Conservation (phyloP, 2,888 invertebrate genomes). For the Sinhomidia bicolor region DNA sequence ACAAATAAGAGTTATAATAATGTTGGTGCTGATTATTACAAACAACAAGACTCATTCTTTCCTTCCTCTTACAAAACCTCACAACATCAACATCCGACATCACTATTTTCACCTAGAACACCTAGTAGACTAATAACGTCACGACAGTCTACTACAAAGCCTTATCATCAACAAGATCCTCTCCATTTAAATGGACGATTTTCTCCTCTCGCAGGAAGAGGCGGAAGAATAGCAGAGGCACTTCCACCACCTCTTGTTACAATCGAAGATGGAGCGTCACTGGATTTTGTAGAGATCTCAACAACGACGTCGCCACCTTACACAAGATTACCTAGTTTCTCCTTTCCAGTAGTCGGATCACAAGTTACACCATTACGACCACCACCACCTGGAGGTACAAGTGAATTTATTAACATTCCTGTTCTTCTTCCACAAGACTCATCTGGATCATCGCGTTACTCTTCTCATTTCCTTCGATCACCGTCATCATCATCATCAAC, state of each 20-base stretch:
- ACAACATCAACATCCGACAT: conserved; percentile 40
- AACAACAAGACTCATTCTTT: conserved; percentile 60
- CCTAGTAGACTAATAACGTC: not conserved
- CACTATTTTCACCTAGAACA: conserved; percentile 34
- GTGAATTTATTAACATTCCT: conserved; percentile 57
- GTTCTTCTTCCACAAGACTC: conserved; percentile 33
- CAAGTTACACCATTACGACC: not conserved
- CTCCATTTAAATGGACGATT: conserved; percentile 55
- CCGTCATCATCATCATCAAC: not conserved
- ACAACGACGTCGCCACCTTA: conserved; percentile 4
- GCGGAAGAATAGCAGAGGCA: conserved; percentile 7
- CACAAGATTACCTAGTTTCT: conserved; percentile 9
- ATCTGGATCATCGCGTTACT: not conserved
- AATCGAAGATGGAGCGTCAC: not conserved
- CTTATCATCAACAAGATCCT: conserved; percentile 56
- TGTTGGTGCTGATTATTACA: conserved; percentile 65
- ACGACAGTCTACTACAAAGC: conserved; percentile 58
- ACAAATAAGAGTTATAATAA: conserved; percentile 71
- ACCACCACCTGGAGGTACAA: conserved; percentile 33
- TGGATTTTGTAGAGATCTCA: conserved; percentile 57
- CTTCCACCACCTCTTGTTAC: not conserved
- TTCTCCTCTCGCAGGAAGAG: conserved; percentile 12
- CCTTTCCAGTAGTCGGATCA: not conserved
- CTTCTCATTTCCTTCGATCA: conserved; percentile 22
- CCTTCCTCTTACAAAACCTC: conserved; percentile 56